Percentiles rank a stretch among this genome's conserved stretches.
Conservation (phyloP, 2,888 invertebrate species). For the Agonopterix alstromeriana region DNA sequence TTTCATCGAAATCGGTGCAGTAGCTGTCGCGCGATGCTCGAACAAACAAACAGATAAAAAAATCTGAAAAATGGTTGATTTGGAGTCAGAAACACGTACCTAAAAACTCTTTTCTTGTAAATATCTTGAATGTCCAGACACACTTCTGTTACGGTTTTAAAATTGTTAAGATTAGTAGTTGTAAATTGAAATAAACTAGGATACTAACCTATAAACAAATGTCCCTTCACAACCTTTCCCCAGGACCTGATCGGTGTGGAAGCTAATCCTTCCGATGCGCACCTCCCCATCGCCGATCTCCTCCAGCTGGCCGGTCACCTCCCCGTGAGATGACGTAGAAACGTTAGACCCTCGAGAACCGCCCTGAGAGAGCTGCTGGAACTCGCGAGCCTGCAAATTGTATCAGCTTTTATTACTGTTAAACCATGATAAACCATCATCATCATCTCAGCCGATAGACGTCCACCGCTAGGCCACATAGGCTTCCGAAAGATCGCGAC, state of each 20-base stretch:
- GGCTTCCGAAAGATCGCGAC: too few relatives aligned
- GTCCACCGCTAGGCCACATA: too few relatives aligned
- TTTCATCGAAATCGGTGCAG: too few relatives aligned
- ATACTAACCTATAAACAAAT: slow-evolving; percentile 90
- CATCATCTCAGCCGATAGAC: too few relatives aligned
- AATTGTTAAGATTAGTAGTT: too few relatives aligned
- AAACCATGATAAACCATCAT: not conserved
- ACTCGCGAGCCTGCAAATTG: slow-evolving; percentile 73
- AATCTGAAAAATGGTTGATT: too few relatives aligned
- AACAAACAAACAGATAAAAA: too few relatives aligned
- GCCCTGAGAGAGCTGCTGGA: slow-evolving; percentile 81
- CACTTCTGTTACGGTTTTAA: too few relatives aligned
- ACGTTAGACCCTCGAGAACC: slow-evolving; percentile 68
- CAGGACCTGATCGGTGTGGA: slow-evolving; percentile 88
- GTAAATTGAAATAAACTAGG: not conserved
- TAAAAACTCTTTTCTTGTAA: too few relatives aligned
- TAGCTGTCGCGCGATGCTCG: too few relatives aligned
- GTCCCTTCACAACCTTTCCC: slow-evolving; percentile 99
- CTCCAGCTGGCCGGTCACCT: slow-evolving; percentile 75
- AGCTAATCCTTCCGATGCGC: slow-evolving; percentile 91
- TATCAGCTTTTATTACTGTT: slow-evolving; percentile 6
- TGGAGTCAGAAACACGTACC: too few relatives aligned
- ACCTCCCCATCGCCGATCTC: slow-evolving; percentile 81
- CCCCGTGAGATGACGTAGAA: slow-evolving; percentile 49
- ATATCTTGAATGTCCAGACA: too few relatives aligned